Evolutionary conservation across 2,797 vertebrate genomes (phyloP).

Genomic region (Triplophysa yarkandensis): DNA sequence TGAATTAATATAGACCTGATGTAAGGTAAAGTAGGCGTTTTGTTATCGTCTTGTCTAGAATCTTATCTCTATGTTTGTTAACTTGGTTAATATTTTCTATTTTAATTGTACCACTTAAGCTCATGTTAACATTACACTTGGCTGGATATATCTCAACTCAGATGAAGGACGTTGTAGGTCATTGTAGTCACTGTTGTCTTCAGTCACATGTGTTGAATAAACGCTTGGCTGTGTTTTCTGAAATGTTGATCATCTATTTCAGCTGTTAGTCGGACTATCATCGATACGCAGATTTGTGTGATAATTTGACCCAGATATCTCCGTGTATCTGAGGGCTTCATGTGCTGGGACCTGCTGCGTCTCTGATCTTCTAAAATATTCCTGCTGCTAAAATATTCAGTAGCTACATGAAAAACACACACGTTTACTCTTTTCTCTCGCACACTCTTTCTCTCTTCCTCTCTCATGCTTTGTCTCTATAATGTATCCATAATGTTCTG

Average conservation of each 20-base stretch:
- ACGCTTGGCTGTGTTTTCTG: neutral
- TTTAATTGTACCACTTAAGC: neutral
- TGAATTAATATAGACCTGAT: neutral
- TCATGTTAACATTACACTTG: neutral
- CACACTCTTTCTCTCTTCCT: neutral
- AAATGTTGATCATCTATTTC: neutral
- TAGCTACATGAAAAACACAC: neutral
- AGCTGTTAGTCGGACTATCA: neutral
- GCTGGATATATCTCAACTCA: neutral
- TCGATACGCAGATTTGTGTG: neutral
- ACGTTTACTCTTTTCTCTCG: neutral
- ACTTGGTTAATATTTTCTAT: neutral
- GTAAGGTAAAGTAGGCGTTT: neutral
- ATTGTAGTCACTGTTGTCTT: neutral
- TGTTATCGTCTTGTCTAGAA: neutral
- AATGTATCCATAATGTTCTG: too few species aligned
- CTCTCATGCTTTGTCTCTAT: neutral
- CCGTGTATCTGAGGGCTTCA: neutral
- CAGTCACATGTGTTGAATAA: neutral
- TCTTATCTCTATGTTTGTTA: neutral
- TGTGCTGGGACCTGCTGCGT: neutral
- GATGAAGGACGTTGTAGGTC: neutral
- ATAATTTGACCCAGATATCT: neutral
- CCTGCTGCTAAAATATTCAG: slow-evolving; percentile 49
- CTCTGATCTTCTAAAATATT: slow-evolving; percentile 41